These are phyloP conservation scores for Adelges cooleyi DNA, from an alignment of 1,140 invertebrate species.

Conservation along the genomic window DNA sequence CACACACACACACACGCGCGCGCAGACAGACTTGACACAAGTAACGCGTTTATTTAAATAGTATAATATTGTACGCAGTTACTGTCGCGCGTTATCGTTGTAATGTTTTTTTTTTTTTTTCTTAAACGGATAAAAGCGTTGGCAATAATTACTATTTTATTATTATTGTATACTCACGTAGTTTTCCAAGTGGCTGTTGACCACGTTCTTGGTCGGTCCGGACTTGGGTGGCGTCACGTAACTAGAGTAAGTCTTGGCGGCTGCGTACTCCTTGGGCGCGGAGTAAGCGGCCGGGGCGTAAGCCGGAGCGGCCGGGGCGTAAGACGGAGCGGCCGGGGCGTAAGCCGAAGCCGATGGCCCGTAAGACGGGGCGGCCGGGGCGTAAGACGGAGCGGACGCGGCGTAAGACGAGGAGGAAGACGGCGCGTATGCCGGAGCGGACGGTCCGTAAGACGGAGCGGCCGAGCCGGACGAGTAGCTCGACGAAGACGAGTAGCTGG, in stretches of 20 bases:
- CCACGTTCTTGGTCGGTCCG: conserved; percentile 31
- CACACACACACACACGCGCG: too few species aligned
- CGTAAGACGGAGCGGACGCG: conserved; percentile 10
- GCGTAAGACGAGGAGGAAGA: neutral
- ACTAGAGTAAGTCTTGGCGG: conserved; percentile 17
- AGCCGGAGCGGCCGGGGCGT: neutral
- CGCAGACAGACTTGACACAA: too few species aligned
- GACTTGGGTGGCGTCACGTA: conserved; percentile 11
- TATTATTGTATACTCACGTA: conserved; percentile 34
- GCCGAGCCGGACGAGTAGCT: neutral
- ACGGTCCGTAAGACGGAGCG: neutral
- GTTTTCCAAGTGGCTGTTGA: conserved; percentile 32
- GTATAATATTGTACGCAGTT: too few species aligned
- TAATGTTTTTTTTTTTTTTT: too few species aligned
- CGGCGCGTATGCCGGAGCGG: neutral
- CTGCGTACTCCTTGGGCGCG: neutral
- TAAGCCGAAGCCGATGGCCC: neutral
- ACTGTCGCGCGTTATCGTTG: too few species aligned
- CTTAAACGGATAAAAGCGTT: too few species aligned
- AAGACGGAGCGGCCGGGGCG: neutral
- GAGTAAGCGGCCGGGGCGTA: conserved; percentile 8
- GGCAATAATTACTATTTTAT: too few species aligned
- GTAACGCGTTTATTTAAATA: too few species aligned
- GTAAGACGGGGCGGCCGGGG: conserved; percentile 14
- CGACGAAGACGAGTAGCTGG: neutral